phyloP scores from a whole-genome alignment of 1,140 invertebrate species.

The Caenorhabditis latens region DNA sequence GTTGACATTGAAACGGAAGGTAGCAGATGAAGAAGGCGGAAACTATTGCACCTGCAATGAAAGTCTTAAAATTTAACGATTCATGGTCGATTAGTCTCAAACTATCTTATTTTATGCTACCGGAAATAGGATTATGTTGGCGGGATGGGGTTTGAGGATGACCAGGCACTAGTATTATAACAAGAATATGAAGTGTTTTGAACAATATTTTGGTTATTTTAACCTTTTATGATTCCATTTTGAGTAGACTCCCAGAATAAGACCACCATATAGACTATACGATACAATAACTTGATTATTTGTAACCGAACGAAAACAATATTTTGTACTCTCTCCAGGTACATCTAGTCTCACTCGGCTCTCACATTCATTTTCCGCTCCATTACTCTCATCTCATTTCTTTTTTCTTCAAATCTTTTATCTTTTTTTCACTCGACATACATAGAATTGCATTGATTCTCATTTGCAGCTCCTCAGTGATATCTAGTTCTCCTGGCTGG shows the following conservation, averaged over 20 bases:
- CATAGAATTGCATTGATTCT: slow-evolving; percentile 60
- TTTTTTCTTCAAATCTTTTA: not conserved
- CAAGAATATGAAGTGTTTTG: not conserved
- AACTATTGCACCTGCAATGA: slow-evolving; percentile 86
- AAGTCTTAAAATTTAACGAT: not conserved
- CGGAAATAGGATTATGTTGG: slow-evolving; percentile 14
- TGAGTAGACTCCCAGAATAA: not conserved
- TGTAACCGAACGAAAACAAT: not conserved
- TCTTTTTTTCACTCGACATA: slow-evolving; percentile 10
- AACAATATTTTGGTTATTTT: too few species aligned
- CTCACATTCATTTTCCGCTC: slow-evolving; percentile 31
- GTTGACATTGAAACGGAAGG: slow-evolving; percentile 90
- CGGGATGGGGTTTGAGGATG: not conserved
- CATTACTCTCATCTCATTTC: not conserved
- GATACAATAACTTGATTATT: not conserved
- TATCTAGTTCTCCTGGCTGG: not conserved
- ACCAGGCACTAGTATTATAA: not conserved
- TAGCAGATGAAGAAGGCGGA: slow-evolving; percentile 92
- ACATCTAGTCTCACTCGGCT: too few species aligned
- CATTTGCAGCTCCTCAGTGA: slow-evolving; percentile 48
- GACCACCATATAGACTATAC: not conserved
- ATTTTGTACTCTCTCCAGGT: not conserved
- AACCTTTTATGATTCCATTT: too few species aligned
- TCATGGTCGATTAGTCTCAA: slow-evolving; percentile 39
- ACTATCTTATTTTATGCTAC: not conserved